These are phyloP conservation scores for Hucho hucho DNA, from an alignment of 2,113 vertebrate genomes.

Conservation along the genomic window DNA sequence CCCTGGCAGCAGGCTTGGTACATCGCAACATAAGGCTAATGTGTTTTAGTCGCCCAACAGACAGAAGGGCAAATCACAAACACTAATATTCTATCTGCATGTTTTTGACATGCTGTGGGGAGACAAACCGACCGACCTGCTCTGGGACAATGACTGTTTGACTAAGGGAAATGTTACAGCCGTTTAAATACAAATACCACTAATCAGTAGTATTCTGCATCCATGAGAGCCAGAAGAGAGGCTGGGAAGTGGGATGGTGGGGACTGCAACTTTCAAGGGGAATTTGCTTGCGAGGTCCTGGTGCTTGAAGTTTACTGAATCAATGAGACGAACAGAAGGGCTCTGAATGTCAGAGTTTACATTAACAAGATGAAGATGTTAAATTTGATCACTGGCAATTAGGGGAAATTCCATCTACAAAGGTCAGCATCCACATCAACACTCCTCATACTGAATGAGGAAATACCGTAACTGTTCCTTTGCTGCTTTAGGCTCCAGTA, in stretches of 20 bases:
- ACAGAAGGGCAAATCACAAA: conserved; percentile 46
- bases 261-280: conserved; percentile 26
- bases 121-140: conserved; percentile 32
- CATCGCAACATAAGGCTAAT: conserved; percentile 33
- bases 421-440: conserved; percentile 60
- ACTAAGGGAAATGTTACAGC: conserved; percentile 69
- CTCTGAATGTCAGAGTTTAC: conserved; percentile 73
- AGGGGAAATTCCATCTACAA: conserved; percentile 63
- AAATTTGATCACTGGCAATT: conserved; percentile 58
- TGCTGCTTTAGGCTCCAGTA: conserved; percentile 20
- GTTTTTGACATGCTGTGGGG: conserved; percentile 49
- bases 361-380: conserved; percentile 59
- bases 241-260: conserved; percentile 31
- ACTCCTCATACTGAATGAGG: conserved; percentile 30
- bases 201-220: conserved; percentile 69
- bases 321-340: conserved; percentile 72
- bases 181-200: conserved; percentile 73
- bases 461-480: conserved; percentile 38
- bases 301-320: conserved; percentile 67
- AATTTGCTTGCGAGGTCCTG: conserved; percentile 40
- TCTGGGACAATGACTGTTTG: conserved; percentile 58
- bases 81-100: conserved; percentile 48
- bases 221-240: conserved; percentile 29
- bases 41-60: conserved; percentile 21
- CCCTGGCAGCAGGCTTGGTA: conserved; percentile 35